Evolutionary conservation across 2,113 vertebrate genomes (phyloP).

Genomic region (Tinamus guttatus): DNA sequence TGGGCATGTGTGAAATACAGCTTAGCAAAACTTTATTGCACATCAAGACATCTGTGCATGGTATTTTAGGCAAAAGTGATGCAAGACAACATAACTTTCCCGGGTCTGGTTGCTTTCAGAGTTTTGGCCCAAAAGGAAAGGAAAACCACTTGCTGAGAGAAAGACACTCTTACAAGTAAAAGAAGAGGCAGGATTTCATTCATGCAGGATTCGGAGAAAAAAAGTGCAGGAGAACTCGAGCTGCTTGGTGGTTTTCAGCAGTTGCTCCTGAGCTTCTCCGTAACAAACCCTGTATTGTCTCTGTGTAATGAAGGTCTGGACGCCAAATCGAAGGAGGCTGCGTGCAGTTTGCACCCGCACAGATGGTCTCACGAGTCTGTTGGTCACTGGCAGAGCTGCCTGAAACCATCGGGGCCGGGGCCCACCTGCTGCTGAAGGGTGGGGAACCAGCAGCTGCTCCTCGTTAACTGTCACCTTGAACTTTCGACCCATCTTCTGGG

Average conservation of each 20-base stretch:
- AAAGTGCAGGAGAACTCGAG: not conserved
- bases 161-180: not conserved
- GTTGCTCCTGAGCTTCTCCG: slow-evolving; percentile 49
- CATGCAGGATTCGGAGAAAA: not conserved
- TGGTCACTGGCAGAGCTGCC: slow-evolving; percentile 32
- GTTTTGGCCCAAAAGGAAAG: not conserved
- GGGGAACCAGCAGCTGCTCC: slow-evolving; percentile 36
- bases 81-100: not conserved
- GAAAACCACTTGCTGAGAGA: not conserved
- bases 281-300: slow-evolving; percentile 59
- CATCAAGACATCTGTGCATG: not conserved
- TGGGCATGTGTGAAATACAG: not conserved
- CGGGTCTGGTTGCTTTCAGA: not conserved
- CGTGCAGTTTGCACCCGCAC: slow-evolving; percentile 24
- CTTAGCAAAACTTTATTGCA: not conserved
- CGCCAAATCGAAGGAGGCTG: slow-evolving; percentile 22
- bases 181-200: not conserved
- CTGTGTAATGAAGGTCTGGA: not conserved
- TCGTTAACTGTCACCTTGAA: slow-evolving; percentile 52
- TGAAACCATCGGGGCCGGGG: slow-evolving; percentile 55
- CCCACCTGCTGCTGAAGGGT: slow-evolving; percentile 58
- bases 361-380: slow-evolving; percentile 43
- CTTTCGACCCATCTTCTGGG: slow-evolving; percentile 39
- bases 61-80: not conserved
- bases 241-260: slow-evolving; percentile 11